phyloP scores from a whole-genome alignment of 2,113 vertebrate genomes.

The Eclectus roratus region DNA sequence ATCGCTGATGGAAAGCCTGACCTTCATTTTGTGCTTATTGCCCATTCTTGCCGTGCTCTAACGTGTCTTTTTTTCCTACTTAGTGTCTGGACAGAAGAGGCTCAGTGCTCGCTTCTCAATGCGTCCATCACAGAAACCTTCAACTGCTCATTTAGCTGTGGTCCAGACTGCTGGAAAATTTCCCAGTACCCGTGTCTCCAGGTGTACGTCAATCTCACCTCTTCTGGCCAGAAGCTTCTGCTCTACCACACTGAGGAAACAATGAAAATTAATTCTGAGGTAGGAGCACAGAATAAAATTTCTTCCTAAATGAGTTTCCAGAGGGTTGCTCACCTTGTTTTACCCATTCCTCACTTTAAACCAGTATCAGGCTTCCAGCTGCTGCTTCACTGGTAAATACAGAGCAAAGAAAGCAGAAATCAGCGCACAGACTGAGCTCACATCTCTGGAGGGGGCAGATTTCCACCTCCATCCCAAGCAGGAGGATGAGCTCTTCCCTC shows the following conservation, averaged over 20 bases:
- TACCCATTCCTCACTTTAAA: neutral
- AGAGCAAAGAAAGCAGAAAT: neutral
- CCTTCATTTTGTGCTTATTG: neutral
- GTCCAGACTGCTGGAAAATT: constrained; percentile 86
- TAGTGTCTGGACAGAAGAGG: constrained; percentile 90
- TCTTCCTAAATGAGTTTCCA: neutral
- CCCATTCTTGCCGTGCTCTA: neutral
- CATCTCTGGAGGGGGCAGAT: neutral
- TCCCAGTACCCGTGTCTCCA: constrained; percentile 94
- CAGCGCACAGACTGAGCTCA: neutral
- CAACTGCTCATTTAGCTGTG: constrained; percentile 92
- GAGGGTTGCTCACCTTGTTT: neutral
- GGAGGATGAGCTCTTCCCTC: neutral
- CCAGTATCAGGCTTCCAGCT: neutral
- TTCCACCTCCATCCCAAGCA: neutral
- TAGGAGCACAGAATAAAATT: constrained; percentile 53
- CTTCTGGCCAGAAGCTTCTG: constrained; percentile 84
- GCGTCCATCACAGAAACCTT: constrained; percentile 85
- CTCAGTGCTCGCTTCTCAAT: constrained; percentile 87
- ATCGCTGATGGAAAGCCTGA: neutral
- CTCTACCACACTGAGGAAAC: constrained; percentile 90
- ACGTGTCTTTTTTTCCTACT: neutral
- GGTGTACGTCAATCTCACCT: constrained; percentile 89
- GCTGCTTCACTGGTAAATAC: neutral
- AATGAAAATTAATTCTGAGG: constrained; percentile 88